Percentiles rank a stretch among this genome's conserved stretches.
phyloP scores from a whole-genome alignment of 2,113 vertebrate genomes.

The Agelaius tricolor region DNA sequence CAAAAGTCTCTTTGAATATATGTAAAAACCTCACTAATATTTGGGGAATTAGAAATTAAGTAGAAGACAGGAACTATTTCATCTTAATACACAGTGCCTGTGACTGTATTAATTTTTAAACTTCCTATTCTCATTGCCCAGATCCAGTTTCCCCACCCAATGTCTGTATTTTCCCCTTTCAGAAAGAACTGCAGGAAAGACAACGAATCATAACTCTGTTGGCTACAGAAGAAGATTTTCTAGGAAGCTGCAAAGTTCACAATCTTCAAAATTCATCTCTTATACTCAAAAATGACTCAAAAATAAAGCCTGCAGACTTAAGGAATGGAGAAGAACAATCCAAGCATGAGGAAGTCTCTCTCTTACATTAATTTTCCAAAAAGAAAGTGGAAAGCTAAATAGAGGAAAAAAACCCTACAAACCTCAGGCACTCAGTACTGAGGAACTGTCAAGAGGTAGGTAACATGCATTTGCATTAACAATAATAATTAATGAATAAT shows the following conservation, averaged over 20 bases:
- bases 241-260: conserved; percentile 9
- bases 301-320: not conserved
- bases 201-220: not conserved
- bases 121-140: not conserved
- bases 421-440: not conserved
- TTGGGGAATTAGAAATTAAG: not conserved
- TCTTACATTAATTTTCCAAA: not conserved
- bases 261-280: conserved; percentile 6
- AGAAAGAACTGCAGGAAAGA: conserved; percentile 9
- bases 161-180: not conserved
- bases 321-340: not conserved
- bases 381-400: not conserved
- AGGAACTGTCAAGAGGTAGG: not conserved
- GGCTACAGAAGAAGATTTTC: not conserved
- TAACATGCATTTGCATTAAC: not conserved
- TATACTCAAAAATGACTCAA: not conserved
- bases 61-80: not conserved
- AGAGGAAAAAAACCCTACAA: not conserved
- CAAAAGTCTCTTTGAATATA: not conserved
- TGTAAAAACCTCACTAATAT: not conserved
- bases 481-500: not conserved
- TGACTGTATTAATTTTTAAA: not conserved
- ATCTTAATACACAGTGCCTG: not conserved
- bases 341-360: not conserved
- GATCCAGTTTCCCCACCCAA: not conserved